Conservation (phyloP, 2,113 vertebrate genomes). For the Saguinus midas region DNA sequence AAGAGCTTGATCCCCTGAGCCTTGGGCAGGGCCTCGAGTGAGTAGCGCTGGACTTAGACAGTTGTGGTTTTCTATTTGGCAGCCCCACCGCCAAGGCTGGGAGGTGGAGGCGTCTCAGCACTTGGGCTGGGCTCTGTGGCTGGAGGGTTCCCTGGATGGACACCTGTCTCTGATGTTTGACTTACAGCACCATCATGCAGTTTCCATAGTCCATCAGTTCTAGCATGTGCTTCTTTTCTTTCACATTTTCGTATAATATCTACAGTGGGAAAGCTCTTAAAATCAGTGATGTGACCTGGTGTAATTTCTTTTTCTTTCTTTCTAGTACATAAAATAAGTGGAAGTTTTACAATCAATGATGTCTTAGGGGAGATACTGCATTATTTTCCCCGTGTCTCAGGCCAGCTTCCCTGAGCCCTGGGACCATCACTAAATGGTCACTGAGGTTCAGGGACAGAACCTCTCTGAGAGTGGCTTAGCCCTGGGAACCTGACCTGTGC, state of each 20-base stretch:
- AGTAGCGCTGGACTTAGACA: background rate
- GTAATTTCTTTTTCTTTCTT: background rate
- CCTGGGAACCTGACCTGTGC: background rate
- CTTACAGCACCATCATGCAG: background rate
- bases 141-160: background rate
- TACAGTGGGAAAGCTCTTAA: background rate
- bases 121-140: background rate
- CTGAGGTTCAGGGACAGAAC: background rate
- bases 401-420: background rate
- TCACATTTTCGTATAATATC: background rate
- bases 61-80: background rate
- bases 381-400: background rate
- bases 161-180: background rate
- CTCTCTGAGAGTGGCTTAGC: background rate
- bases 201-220: background rate
- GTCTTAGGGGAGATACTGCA: background rate
- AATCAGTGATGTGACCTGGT: background rate
- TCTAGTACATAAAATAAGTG: background rate
- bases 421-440: background rate
- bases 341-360: background rate
- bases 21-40: no score
- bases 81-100: no score
- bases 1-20: background rate
- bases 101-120: background rate
- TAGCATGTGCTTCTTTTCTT: background rate